These are phyloP conservation scores for Pherbina coryleti DNA, from an alignment of 2,888 invertebrate genomes.

Conservation along the genomic window DNA sequence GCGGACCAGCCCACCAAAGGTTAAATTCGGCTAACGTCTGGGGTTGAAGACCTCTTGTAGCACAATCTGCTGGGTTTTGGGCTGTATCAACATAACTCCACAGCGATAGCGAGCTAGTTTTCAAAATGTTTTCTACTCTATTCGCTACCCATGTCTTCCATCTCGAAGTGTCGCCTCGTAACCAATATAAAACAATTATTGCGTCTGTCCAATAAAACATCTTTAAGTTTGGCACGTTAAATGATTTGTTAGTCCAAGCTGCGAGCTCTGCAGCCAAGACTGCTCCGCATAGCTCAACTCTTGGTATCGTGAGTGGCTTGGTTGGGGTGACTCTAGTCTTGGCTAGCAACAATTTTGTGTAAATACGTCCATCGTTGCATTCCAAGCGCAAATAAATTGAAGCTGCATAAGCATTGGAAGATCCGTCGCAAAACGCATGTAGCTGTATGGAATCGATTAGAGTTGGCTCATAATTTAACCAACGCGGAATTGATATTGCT, in stretches of 20 bases:
- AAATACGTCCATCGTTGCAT: not conserved
- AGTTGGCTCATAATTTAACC: not conserved
- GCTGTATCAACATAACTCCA: not conserved
- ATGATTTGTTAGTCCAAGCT: not conserved
- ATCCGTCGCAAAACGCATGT: conserved; percentile 38
- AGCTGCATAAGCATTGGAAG: conserved; percentile 11
- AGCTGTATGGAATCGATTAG: not conserved
- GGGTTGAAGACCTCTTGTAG: conserved; percentile 5
- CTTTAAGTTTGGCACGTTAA: not conserved
- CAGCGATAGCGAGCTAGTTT: not conserved
- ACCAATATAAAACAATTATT: conserved; percentile 31
- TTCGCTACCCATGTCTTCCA: conserved; percentile 4
- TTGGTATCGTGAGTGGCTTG: conserved; percentile 18
- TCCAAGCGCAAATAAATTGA: conserved; percentile 19
- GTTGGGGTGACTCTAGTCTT: conserved; percentile 27
- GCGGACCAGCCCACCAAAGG: conserved; percentile 18
- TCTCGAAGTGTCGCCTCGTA: not conserved
- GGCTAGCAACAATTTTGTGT: not conserved
- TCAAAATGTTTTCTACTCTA: conserved; percentile 1
- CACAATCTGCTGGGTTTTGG: conserved; percentile 10
- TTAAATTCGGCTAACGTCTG: not conserved
- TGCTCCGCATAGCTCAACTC: conserved; percentile 32
- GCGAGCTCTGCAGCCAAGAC: conserved; percentile 14
- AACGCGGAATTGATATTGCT: conserved; percentile 24
- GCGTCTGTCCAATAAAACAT: conserved; percentile 33